Evolutionary conservation across 2,888 invertebrate genomes (phyloP), one percentile per base, ranked within the genome.

Genomic region (Dermolepida albohirtum): DNA sequence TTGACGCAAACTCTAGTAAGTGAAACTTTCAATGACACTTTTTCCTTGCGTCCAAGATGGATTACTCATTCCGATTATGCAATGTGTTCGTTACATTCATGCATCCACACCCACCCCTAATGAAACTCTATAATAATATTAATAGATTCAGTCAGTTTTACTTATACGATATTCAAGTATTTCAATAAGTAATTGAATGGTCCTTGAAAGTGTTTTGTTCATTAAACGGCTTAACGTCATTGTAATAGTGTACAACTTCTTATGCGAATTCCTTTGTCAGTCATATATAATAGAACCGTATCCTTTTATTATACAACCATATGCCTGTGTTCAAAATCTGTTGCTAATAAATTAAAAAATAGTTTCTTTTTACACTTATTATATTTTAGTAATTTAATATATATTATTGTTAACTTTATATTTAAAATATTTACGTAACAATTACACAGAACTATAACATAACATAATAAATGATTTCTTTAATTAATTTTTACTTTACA

Each of bases 181-280:
- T 57, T 44, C 22, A 39, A 62, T 62, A 39, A 62, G 59, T 62
- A 62, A 62, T 62, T 62, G 59, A 47, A 62, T 49, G 34, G 29
- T 47, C 59, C 59, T 62, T 62, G 59, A 62, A 62, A 62, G 39
- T 47, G 47, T 62, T 62, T 62, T 47, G 39, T 16, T 47, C 34
- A 62, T 62, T 62, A 62, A 62, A 29, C 29, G 14, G 12, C 57
- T 62, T 47, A 14, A 62, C 59, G 59, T 62, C 59, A 62, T 47
- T 34, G 17, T 29, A 62, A 47, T 47, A 34, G 47, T 62, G 47
- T 47, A 29, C 59, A 62, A 47, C 34, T 62, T 62, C 49, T 62
- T 49, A 49, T 47, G 40, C 27, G 34, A 34, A 62, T 49, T 49
- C 47, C 49, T 62, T 62, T 62, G 39, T 62, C 47, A 29, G 12